Conservation (phyloP, 2,113 vertebrate genomes). For the Macquaria australasica region DNA sequence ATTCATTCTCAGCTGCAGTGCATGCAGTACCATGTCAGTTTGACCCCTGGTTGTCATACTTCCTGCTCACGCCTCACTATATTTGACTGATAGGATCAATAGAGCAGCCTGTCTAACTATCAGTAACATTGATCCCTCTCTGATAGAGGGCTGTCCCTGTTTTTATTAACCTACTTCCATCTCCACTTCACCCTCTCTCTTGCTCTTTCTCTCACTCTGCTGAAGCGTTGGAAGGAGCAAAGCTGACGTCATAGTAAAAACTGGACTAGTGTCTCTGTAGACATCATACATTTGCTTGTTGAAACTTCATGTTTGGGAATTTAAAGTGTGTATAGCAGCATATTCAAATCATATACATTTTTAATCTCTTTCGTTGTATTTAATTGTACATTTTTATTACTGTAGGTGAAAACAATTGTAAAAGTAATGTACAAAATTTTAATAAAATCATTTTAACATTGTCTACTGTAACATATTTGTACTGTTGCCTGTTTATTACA, state of each 20-base stretch:
- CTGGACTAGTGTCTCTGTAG: not conserved
- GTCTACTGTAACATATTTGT: no score
- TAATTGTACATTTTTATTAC: slow-evolving; percentile 44
- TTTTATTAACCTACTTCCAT: slow-evolving; percentile 34
- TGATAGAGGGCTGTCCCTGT: slow-evolving; percentile 2
- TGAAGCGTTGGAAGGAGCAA: not conserved
- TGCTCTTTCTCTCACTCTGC: not conserved
- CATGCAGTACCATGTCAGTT: not conserved
- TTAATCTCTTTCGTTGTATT: not conserved
- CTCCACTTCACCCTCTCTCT: not conserved
- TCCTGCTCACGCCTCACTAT: not conserved
- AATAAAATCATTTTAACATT: slow-evolving; percentile 39
- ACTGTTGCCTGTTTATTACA: not conserved
- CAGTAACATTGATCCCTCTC: slow-evolving; percentile 28
- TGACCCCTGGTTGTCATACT: not conserved
- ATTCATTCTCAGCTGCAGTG: not conserved
- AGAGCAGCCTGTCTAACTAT: not conserved
- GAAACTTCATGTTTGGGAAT: not conserved
- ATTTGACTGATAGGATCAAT: slow-evolving; percentile 33
- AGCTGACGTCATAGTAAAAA: not conserved
- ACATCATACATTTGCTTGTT: not conserved
- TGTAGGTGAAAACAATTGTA: slow-evolving; percentile 19
- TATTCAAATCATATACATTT: not conserved
- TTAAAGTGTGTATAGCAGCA: not conserved
- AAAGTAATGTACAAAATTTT: slow-evolving; percentile 42